These are phyloP conservation scores for Pseudocheirus occidentalis DNA, from an alignment of 2,797 vertebrate genomes.

Conservation along the genomic window DNA sequence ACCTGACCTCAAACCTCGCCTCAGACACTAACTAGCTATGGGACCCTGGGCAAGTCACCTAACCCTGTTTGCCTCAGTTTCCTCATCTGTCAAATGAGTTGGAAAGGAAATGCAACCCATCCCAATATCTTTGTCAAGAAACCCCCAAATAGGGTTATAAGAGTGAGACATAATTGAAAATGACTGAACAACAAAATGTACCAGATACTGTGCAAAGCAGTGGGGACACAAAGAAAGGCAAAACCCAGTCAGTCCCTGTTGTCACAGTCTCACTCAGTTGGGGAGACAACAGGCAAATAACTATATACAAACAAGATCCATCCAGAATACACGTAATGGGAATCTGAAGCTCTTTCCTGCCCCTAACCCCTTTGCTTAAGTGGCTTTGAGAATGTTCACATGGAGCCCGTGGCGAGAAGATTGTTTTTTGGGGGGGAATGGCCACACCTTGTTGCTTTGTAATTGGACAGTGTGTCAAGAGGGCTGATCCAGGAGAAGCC, in stretches of 20 bases:
- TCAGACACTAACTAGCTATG: background rate
- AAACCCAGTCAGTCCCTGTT: background rate
- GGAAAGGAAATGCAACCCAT: background rate
- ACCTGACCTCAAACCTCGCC: background rate
- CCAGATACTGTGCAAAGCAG: background rate
- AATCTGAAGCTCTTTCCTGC: too few relatives aligned
- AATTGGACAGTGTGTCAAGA: too few relatives aligned
- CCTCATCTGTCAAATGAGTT: constrained; percentile 1
- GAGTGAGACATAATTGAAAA: background rate
- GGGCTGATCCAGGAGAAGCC: too few relatives aligned
- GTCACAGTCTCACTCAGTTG: background rate
- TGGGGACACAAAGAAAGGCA: background rate
- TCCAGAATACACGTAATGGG: too few relatives aligned
- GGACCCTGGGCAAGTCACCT: background rate
- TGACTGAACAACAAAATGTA: background rate
- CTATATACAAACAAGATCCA: background rate
- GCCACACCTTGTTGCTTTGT: too few relatives aligned
- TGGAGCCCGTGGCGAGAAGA: too few relatives aligned
- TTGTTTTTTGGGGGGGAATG: too few relatives aligned
- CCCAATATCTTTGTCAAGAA: background rate
- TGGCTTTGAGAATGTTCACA: too few relatives aligned
- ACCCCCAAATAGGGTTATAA: background rate
- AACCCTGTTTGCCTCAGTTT: constrained; percentile 7
- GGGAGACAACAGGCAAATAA: background rate
- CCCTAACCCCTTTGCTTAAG: too few relatives aligned